Conservation (phyloP, 1,140 invertebrate genomes). For the Dreissena rostriformis region DNA sequence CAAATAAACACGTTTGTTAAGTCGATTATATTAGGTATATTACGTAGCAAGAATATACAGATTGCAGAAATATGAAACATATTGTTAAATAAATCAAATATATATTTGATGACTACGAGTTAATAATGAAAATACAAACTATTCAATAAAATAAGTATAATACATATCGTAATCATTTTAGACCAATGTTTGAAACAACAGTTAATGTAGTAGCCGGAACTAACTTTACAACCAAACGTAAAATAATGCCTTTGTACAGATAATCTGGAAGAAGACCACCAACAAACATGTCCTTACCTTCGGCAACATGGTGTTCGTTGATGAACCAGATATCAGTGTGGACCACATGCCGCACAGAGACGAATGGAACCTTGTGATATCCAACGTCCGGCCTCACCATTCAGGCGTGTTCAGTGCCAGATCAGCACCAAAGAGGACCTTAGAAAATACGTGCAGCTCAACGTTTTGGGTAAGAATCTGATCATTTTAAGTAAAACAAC, state of each 20-base stretch:
- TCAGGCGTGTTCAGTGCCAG: constrained; percentile 95
- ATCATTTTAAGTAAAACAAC: no score
- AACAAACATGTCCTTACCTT: constrained; percentile 70
- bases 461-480: constrained; percentile 66
- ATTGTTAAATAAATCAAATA: not conserved
- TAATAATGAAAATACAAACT: not conserved
- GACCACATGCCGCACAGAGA: constrained; percentile 90
- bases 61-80: not conserved
- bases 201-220: not conserved
- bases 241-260: constrained; percentile 50
- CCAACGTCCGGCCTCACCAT: constrained; percentile 92
- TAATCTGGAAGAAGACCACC: constrained; percentile 71
- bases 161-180: not conserved
- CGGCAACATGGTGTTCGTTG: constrained; percentile 67
- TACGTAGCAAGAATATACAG: not conserved
- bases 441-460: constrained; percentile 66
- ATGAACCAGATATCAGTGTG: constrained; percentile 61
- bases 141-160: not conserved
- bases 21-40: not conserved
- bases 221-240: not conserved
- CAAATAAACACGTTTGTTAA: not conserved
- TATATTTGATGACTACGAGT: not conserved
- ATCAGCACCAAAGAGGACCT: constrained; percentile 86
- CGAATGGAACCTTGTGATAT: constrained; percentile 95
- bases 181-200: not conserved